A percentile compares a stretch with the other conserved stretches of the same genome.
phyloP scores from a whole-genome alignment of 2,113 vertebrate species.

The Hippolais icterina region DNA sequence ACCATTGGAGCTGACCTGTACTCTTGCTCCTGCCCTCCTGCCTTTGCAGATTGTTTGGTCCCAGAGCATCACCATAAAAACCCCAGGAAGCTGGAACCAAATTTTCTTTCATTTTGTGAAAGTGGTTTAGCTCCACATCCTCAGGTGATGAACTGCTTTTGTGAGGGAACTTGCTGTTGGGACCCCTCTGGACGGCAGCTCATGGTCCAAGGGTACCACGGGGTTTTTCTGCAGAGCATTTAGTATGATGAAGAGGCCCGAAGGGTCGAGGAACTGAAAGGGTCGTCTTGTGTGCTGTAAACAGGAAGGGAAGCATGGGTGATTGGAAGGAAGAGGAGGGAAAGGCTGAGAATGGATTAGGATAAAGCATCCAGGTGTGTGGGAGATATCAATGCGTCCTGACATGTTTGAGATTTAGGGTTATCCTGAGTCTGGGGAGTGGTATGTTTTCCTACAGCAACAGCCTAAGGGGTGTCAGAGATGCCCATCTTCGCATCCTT shows the following conservation, averaged over 20 bases:
- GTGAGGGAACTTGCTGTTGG: not conserved
- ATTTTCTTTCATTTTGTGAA: not conserved
- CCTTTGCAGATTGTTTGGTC: not conserved
- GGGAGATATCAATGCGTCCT: not conserved
- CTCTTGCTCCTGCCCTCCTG: not conserved
- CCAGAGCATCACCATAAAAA: not conserved
- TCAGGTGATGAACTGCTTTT: not conserved
- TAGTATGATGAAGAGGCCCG: not conserved
- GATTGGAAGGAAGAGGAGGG: not conserved
- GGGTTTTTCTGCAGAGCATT: not conserved
- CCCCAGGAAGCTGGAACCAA: not conserved
- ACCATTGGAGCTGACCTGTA: rapidly evolving
- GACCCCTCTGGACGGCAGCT: rapidly evolving
- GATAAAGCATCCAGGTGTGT: not conserved
- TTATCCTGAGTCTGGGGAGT: not conserved
- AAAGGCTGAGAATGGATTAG: not conserved
- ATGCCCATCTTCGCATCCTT: rapidly evolving
- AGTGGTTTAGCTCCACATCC: not conserved
- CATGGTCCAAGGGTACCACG: rapidly evolving
- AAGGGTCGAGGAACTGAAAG: not conserved
- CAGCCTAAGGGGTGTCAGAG: rapidly evolving
- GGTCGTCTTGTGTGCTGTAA: too few relatives aligned
- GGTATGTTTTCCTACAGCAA: not conserved
- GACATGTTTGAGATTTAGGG: rapidly evolving
- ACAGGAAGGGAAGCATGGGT: rapidly evolving